phyloP scores from a whole-genome alignment of 2,797 vertebrate species.

The Galaxias olidus region DNA sequence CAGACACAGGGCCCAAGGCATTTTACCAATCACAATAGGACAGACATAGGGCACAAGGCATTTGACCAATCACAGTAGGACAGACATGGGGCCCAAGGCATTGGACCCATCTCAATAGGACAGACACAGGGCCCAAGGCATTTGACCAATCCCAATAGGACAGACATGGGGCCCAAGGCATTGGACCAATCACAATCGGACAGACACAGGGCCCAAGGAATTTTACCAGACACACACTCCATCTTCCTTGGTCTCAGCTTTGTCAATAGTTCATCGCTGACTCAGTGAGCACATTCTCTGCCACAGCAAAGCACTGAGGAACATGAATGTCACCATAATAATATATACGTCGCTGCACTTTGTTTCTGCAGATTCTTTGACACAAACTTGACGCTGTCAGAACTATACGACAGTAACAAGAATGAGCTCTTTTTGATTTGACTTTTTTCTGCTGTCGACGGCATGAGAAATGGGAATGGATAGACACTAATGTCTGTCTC shows the following conservation, averaged over 20 bases:
- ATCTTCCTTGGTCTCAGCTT: constrained; percentile 30
- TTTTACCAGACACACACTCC: constrained; percentile 54
- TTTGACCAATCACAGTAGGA: too few relatives aligned
- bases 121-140: too few relatives aligned
- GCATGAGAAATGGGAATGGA: constrained; percentile 6
- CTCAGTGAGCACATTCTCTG: constrained; percentile 35
- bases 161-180: too few relatives aligned
- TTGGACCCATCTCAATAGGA: too few relatives aligned
- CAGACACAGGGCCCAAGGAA: constrained; percentile 28
- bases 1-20: too few relatives aligned
- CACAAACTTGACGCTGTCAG: constrained; percentile 29
- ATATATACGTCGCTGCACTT: constrained; percentile 31
- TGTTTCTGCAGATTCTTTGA: constrained; percentile 45
- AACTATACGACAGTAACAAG: constrained; percentile 41
- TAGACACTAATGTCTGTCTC: constrained; percentile 12
- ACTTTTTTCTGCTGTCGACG: background rate
- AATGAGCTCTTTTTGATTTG: constrained; percentile 45
- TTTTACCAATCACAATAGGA: too few relatives aligned
- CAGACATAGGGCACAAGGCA: too few relatives aligned
- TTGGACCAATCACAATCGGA: constrained; percentile 45
- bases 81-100: too few relatives aligned
- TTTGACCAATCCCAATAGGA: too few relatives aligned
- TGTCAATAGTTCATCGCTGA: constrained; percentile 54
- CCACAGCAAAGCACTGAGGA: constrained; percentile 25
- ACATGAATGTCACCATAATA: constrained; percentile 49